These are phyloP conservation scores for Phacellophora camtschatica DNA, from an alignment of 30 jellyfish, hydroid and myxozoan genomes.

Conservation along the genomic window DNA sequence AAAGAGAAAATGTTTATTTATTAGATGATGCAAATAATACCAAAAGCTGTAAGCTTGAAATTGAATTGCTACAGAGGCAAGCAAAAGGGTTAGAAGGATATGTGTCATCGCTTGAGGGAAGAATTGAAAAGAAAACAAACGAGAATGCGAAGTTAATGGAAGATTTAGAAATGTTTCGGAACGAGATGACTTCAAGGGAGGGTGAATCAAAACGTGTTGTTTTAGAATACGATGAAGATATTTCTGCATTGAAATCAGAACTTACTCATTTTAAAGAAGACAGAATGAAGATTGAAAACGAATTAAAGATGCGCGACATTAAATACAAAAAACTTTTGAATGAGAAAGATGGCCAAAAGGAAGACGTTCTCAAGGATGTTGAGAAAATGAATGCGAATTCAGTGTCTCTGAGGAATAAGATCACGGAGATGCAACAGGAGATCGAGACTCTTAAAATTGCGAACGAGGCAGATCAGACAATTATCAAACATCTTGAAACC, in stretches of 20 bases:
- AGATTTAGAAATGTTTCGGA: neutral
- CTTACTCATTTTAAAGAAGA: neutral
- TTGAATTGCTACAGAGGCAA: constrained; percentile 25
- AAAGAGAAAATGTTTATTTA: constrained; percentile 18
- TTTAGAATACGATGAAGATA: neutral
- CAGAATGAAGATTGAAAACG: neutral
- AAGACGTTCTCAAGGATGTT: constrained; percentile 29
- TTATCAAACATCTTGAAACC: constrained; percentile 49
- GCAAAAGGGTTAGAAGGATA: constrained; percentile 35
- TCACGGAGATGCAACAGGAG: constrained; percentile 43
- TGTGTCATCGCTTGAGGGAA: constrained; percentile 41
- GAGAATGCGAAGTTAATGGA: constrained; percentile 34
- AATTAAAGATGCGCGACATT: constrained; percentile 19
- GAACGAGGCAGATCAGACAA: constrained; percentile 69
- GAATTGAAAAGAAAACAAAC: constrained; percentile 14
- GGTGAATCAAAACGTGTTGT: neutral
- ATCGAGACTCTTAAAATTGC: constrained; percentile 56
- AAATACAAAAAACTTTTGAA: constrained; percentile 8
- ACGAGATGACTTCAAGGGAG: constrained; percentile 4
- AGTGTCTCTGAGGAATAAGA: constrained; percentile 1
- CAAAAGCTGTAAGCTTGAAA: constrained; percentile 9
- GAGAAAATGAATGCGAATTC: constrained; percentile 21
- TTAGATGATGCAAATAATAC: neutral
- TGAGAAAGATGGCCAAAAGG: neutral
- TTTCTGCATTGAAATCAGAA: neutral